Percentiles rank a stretch among this genome's conserved stretches.
Conservation (phyloP, 1,140 invertebrate species). For the Cydia fagiglandana region DNA sequence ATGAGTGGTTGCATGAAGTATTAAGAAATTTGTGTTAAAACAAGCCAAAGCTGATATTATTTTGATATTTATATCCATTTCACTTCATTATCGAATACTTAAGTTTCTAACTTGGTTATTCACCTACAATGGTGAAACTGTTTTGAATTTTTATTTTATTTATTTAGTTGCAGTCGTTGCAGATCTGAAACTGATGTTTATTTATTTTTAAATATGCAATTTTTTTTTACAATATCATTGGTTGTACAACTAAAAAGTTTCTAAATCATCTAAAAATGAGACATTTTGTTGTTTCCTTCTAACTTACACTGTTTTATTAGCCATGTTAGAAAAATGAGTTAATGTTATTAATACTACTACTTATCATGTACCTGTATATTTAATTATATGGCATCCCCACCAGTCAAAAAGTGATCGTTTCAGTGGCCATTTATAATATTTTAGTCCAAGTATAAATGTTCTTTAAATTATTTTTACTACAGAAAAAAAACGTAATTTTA, state of each 20-base stretch:
- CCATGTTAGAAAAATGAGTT: background rate
- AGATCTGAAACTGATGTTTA: no score
- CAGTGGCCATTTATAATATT: conserved; percentile 22
- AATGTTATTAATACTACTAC: conserved; percentile 3
- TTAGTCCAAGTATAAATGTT: background rate
- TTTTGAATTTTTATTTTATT: no score
- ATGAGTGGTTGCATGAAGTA: no score
- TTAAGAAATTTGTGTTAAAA: no score
- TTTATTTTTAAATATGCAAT: no score
- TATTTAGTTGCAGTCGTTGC: no score
- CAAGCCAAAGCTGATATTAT: no score
- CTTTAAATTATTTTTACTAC: background rate
- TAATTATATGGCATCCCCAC: background rate
- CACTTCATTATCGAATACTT: no score
- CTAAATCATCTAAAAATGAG: background rate
- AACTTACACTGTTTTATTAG: background rate
- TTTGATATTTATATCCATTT: no score
- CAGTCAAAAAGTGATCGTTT: background rate
- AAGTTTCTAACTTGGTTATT: no score
- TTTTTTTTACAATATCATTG: conserved; percentile 5
- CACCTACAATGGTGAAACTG: no score
- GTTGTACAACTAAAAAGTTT: background rate
- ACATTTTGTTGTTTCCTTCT: background rate
- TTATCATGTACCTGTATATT: conserved; percentile 9
- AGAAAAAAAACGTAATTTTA: background rate